Evolutionary conservation across 2,113 vertebrate genomes (phyloP).

Genomic region (Sciurus niger): DNA sequence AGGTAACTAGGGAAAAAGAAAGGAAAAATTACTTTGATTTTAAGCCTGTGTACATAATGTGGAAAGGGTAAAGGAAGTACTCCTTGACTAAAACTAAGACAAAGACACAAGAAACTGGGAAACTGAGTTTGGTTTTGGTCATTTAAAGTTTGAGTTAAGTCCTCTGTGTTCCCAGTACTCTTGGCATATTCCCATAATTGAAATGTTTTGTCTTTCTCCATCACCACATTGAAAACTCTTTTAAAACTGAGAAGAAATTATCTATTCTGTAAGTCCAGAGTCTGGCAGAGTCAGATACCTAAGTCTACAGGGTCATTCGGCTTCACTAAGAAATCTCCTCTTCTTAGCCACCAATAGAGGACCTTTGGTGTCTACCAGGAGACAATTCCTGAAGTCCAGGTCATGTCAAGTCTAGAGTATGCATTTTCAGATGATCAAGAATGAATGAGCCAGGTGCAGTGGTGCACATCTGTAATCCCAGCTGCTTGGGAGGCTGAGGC

Average conservation of each 20-base stretch:
- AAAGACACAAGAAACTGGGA: neutral
- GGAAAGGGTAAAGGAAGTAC: neutral
- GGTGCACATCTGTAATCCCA: too few relatives aligned
- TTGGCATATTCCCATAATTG: neutral
- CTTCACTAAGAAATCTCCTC: neutral
- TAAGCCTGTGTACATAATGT: neutral
- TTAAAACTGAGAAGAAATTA: neutral
- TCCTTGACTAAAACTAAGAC: slow-evolving; percentile 6
- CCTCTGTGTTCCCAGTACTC: neutral
- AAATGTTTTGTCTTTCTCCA: neutral
- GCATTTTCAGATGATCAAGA: neutral
- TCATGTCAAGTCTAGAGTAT: neutral
- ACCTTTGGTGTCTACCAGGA: neutral
- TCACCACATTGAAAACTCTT: neutral
- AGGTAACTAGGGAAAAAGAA: neutral
- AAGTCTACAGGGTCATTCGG: neutral
- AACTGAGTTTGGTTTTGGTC: neutral
- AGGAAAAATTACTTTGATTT: neutral
- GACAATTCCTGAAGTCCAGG: neutral
- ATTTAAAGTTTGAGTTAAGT: neutral
- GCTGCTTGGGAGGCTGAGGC: too few relatives aligned
- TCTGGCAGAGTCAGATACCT: neutral
- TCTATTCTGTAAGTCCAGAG: neutral
- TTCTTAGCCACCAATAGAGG: neutral
- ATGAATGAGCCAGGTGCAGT: too few relatives aligned